These are phyloP conservation scores for Papilio demoleus DNA, from an alignment of 2,888 invertebrate species.

Conservation along the genomic window DNA sequence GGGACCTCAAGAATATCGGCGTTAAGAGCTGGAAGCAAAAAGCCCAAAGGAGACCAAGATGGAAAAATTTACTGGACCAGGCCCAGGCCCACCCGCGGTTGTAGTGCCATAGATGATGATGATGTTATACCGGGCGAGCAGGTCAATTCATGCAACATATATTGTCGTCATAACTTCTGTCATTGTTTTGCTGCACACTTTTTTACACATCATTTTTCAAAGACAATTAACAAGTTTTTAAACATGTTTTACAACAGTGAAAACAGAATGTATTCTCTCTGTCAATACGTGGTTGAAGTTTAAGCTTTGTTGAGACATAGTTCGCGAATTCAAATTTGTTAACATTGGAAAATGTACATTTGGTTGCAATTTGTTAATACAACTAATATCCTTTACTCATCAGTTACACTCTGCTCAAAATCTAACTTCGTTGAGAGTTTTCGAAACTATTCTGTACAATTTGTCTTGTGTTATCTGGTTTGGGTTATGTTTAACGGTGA, in stretches of 20 bases:
- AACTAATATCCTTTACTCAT: conserved; percentile 32
- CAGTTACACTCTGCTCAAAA: conserved; percentile 17
- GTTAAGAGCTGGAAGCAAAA: too few relatives aligned
- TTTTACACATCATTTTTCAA: not conserved
- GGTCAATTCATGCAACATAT: too few relatives aligned
- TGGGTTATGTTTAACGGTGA: too few relatives aligned
- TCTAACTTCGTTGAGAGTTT: conserved; percentile 20
- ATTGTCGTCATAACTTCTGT: too few relatives aligned
- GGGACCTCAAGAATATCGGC: too few relatives aligned
- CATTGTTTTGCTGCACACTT: too few relatives aligned
- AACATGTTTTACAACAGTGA: not conserved
- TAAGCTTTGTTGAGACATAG: conserved; percentile 27
- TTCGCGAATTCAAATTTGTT: conserved; percentile 68
- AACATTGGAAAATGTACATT: conserved; percentile 50
- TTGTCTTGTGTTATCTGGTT: not conserved
- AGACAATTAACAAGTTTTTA: not conserved
- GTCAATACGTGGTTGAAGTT: conserved; percentile 64
- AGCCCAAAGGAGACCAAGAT: too few relatives aligned
- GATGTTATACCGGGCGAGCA: too few relatives aligned
- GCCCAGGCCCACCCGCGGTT: too few relatives aligned
- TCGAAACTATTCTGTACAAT: not conserved
- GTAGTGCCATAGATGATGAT: too few relatives aligned
- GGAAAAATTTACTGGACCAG: too few relatives aligned
- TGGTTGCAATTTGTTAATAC: conserved; percentile 31
- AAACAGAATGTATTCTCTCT: conserved; percentile 70